These are phyloP conservation scores for Oegoconia quadripuncta DNA, from an alignment of 2,888 invertebrate genomes.

Conservation along the genomic window DNA sequence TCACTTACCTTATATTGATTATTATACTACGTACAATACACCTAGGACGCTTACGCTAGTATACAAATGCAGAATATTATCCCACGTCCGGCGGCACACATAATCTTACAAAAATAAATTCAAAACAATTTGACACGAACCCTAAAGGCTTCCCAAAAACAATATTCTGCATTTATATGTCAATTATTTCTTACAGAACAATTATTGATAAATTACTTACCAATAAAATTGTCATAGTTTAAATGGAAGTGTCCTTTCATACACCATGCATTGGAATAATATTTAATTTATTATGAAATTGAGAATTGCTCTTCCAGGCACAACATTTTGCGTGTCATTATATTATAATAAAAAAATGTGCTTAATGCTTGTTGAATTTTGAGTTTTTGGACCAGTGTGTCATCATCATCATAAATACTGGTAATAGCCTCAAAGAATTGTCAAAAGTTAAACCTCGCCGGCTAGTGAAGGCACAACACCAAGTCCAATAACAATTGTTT, in stretches of 20 bases:
- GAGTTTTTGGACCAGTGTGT: constrained; percentile 27
- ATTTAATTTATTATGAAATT: constrained; percentile 12
- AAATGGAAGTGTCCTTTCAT: constrained; percentile 34
- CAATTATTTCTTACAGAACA: constrained; percentile 51
- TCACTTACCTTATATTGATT: constrained; percentile 65
- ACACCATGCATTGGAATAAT: constrained; percentile 7
- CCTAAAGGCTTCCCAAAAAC: neutral
- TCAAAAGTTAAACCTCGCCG: neutral
- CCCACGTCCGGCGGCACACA: constrained; percentile 32
- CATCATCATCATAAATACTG: constrained; percentile 32
- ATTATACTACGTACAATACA: constrained; percentile 58
- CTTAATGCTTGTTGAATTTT: neutral
- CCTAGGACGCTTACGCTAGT: constrained; percentile 59
- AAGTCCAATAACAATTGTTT: neutral
- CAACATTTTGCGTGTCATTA: constrained; percentile 14
- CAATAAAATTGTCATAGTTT: constrained; percentile 45
- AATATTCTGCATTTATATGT: constrained; percentile 65
- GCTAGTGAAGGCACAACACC: neutral
- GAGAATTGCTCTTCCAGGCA: constrained; percentile 21
- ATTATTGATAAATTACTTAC: constrained; percentile 48
- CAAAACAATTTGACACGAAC: constrained; percentile 28
- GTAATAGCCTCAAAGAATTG: constrained; percentile 40
- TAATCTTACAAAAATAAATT: constrained; percentile 33
- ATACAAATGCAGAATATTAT: constrained; percentile 61
- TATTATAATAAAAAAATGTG: neutral